phyloP scores from a whole-genome alignment of 2,888 invertebrate genomes.

The Lathronympha strigana region DNA sequence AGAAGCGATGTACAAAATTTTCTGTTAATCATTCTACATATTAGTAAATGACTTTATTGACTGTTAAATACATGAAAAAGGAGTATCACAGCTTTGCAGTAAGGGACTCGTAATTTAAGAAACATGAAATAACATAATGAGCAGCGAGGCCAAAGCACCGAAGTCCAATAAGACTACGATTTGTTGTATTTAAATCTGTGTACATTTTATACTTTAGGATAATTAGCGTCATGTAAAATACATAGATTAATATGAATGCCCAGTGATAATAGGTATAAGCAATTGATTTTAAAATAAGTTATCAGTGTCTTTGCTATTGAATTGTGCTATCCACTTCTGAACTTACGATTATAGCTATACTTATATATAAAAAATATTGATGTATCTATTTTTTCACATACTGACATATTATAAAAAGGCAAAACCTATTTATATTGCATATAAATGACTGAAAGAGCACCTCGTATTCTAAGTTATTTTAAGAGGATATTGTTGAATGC shows the following conservation, averaged over 20 bases:
- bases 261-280: conserved; percentile 82
- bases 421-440: conserved; percentile 40
- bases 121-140: conserved; percentile 52
- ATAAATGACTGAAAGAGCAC: conserved; percentile 76
- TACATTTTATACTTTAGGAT: conserved; percentile 63
- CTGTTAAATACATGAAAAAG: conserved; percentile 22
- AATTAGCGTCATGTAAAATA: conserved; percentile 59
- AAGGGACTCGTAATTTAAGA: conserved; percentile 10
- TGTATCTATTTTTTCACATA: conserved; percentile 40
- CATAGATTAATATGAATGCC: conserved; percentile 71
- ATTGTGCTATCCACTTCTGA: conserved; percentile 70
- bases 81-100: conserved; percentile 10
- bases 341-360: conserved; percentile 58
- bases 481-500: conserved; percentile 73
- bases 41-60: conserved; percentile 25
- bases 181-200: conserved; percentile 75
- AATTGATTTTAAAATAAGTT: conserved; percentile 66
- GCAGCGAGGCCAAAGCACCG: conserved; percentile 79
- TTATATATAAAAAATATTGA: conserved; percentile 51
- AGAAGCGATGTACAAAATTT: conserved; percentile 37
- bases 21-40: conserved; percentile 30
- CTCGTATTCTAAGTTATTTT: conserved; percentile 77
- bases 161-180: conserved; percentile 72
- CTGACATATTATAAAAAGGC: conserved; percentile 38
- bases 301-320: conserved; percentile 64